Percentiles rank a stretch among this genome's conserved stretches.
Evolutionary conservation across 1,140 invertebrate genomes (phyloP).

Genomic region (Zaprionus taronus): DNA sequence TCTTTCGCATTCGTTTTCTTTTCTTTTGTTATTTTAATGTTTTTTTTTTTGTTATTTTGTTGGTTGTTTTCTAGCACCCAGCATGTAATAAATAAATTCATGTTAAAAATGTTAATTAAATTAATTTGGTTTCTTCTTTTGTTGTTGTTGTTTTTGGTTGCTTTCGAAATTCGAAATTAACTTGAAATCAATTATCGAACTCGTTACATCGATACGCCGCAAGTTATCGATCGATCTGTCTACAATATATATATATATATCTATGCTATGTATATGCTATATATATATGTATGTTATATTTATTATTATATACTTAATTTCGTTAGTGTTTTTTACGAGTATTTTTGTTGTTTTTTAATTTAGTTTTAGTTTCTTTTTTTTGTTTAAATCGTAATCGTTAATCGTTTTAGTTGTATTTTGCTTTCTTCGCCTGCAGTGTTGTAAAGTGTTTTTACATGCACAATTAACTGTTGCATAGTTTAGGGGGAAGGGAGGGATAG

Average conservation of each 20-base stretch:
- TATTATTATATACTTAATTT: slow-evolving; percentile 21
- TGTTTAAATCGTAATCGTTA: slow-evolving; percentile 16
- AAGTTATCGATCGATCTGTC: background rate
- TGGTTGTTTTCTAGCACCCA: slow-evolving; percentile 59
- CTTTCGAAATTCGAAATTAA: slow-evolving; percentile 18
- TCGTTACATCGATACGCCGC: slow-evolving; percentile 13
- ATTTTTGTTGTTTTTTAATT: slow-evolving; percentile 10
- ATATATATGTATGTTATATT: background rate
- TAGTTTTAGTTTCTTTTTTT: background rate
- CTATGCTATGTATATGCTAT: background rate
- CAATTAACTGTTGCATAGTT: slow-evolving; percentile 27
- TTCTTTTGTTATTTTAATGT: background rate
- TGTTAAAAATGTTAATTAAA: slow-evolving; percentile 49
- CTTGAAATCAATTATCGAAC: slow-evolving; percentile 20
- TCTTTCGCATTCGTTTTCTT: background rate
- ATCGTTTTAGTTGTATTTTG: slow-evolving; percentile 21
- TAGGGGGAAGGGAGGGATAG: background rate
- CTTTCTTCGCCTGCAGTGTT: slow-evolving; percentile 20
- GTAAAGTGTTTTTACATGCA: slow-evolving; percentile 26
- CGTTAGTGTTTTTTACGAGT: slow-evolving; percentile 18
- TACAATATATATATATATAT: background rate
- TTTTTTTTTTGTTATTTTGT: slow-evolving; percentile 44
- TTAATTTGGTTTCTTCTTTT: slow-evolving; percentile 63
- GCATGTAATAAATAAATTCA: slow-evolving; percentile 61
- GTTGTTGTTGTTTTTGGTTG: slow-evolving; percentile 10